These are phyloP conservation scores for Drosophila pruinosa DNA, from an alignment of 1,140 invertebrate species.

Conservation along the genomic window DNA sequence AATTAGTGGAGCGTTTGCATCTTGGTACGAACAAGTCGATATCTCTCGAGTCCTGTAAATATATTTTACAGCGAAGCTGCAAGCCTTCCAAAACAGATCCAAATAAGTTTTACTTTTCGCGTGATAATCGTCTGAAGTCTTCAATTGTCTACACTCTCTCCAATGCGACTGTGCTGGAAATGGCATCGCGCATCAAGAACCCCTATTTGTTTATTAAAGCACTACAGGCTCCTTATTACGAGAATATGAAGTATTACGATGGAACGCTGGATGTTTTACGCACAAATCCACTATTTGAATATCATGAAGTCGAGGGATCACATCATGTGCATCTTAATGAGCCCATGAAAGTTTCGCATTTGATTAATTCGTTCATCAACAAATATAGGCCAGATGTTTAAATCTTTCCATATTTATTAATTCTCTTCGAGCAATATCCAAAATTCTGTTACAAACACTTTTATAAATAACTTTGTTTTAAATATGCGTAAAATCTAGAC, in stretches of 20 bases:
- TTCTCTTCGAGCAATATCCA: too few species aligned
- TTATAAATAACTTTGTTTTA: too few species aligned
- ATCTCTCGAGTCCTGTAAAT: slow-evolving; percentile 83
- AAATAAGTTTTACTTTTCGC: slow-evolving; percentile 86
- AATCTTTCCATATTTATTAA: too few species aligned
- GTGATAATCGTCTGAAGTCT: slow-evolving; percentile 85
- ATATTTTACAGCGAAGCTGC: slow-evolving; percentile 85
- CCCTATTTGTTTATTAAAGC: slow-evolving; percentile 86
- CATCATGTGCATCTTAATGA: slow-evolving; percentile 91
- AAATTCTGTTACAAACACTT: too few species aligned
- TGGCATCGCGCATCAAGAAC: slow-evolving; percentile 83
- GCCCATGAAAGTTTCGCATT: slow-evolving; percentile 85
- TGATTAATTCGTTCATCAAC: slow-evolving; percentile 85
- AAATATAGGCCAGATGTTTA: slow-evolving; percentile 80
- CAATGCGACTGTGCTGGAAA: slow-evolving; percentile 83
- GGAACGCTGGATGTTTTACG: slow-evolving; percentile 84
- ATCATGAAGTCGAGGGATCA: slow-evolving; percentile 86
- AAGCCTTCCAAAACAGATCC: slow-evolving; percentile 84
- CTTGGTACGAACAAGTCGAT: slow-evolving; percentile 84
- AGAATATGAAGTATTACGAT: slow-evolving; percentile 84
- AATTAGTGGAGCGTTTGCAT: slow-evolving; percentile 84
- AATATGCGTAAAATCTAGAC: too few species aligned
- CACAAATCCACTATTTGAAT: slow-evolving; percentile 85
- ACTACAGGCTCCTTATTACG: slow-evolving; percentile 84
- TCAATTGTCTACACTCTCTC: slow-evolving; percentile 83